Evolutionary conservation across 64 coral and sea anemone species (phyloP).

Genomic region (Dendronephthya gigantea): DNA sequence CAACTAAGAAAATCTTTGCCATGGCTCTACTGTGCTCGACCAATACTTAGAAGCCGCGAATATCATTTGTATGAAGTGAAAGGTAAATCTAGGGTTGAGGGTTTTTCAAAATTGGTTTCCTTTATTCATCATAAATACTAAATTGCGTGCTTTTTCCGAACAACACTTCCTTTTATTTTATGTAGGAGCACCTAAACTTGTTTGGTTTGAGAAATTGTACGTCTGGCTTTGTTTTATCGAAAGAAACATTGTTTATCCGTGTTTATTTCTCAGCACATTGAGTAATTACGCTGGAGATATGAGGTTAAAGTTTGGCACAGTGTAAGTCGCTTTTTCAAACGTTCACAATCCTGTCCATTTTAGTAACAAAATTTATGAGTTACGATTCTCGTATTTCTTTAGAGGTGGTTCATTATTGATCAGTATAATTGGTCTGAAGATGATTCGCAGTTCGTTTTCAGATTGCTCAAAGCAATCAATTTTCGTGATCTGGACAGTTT

Average conservation of each 20-base stretch:
- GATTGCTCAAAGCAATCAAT: conserved; percentile 79
- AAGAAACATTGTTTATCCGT: conserved; percentile 80
- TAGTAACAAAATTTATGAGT: conserved; percentile 67
- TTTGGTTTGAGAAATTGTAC: conserved; percentile 65
- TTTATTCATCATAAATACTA: too few species aligned
- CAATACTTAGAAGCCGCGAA: conserved; percentile 71
- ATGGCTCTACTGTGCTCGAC: conserved; percentile 85
- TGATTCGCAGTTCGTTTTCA: conserved; percentile 68
- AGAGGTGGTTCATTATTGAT: conserved; percentile 63
- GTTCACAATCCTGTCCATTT: conserved; percentile 85
- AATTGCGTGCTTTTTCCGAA: neutral
- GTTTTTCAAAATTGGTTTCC: neutral
- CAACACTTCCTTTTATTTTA: neutral
- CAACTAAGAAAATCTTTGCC: conserved; percentile 83
- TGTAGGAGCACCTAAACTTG: conserved; percentile 83
- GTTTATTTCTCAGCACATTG: conserved; percentile 74
- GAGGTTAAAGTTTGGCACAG: conserved; percentile 57
- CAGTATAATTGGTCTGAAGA: conserved; percentile 71
- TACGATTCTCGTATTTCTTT: neutral
- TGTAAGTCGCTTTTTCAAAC: conserved; percentile 61
- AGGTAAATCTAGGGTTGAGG: conserved; percentile 31
- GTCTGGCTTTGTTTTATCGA: conserved; percentile 90
- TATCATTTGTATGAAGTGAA: conserved; percentile 90
- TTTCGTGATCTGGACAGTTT: conserved; percentile 62
- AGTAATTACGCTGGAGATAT: conserved; percentile 50